Base-by-base conservation (phyloP, 2,888 invertebrate species). In the Junonia oenone region DNA sequence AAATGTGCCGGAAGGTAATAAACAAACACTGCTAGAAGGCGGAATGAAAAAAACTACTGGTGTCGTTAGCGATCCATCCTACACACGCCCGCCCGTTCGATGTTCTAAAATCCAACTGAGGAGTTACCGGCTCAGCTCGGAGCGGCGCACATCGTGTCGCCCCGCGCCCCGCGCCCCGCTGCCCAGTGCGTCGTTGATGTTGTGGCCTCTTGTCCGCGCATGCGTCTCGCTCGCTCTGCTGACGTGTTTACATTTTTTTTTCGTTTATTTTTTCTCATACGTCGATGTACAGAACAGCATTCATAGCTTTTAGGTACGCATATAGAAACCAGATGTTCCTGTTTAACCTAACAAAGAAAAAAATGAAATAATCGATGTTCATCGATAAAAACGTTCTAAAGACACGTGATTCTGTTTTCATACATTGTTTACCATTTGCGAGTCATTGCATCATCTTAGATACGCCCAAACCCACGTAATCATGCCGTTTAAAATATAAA, bases 31-130 rank as follows among this genome's bases (percentile, higher is more conserved):
- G 80, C 62, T 84, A 84, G 87, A 89, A 89, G 88, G 83, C 90
- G 91, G 87, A 88, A 86, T 91, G 81, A 88, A 92, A 92, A 88
- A 84, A 84, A 91, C 90, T 90, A 90, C 88, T 91, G 90, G 83
- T 92, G 89, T 84, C 76, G 69, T 81, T 89, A 90, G 75, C 89
- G 87, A 86, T 88, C 90, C 90, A 90, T 90, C 73, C 88, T 86
- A 84, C 72, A 87, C 89, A 89, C 89, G 88, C 90, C 90, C 89
- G 89, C 83, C 90, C 89, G 78, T 85, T 76, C 75, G 90, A 89
- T 90, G 90, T 90, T 90, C 87, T 88, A 73, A 88, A 90, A 89
- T 90, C 90, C 90, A 90, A 90, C 90, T 90, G 83, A 69, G 56
- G 78, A 79, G 72, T 73, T 62, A 62, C 64, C 67, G 65, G 64